Evolutionary conservation across 2,888 invertebrate species (phyloP).

Genomic region (Stictocephala bisonia): DNA sequence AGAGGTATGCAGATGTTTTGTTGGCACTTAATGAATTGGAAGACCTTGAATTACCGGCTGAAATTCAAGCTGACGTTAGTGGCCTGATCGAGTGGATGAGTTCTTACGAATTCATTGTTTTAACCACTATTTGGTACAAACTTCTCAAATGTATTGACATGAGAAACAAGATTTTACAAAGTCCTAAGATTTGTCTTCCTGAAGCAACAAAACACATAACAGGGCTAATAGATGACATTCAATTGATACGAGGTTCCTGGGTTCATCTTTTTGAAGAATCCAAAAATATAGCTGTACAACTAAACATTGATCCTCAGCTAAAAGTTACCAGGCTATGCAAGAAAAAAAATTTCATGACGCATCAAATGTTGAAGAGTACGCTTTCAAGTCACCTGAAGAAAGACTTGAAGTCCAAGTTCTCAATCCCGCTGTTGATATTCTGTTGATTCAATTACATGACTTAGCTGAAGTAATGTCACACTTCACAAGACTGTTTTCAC

Average conservation of each 20-base stretch:
- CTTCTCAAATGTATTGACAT: conserved; percentile 22
- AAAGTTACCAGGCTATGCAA: not conserved
- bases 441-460: not conserved
- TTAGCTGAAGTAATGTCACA: not conserved
- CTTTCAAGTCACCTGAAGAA: not conserved
- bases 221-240: not conserved
- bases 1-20: conserved; percentile 25
- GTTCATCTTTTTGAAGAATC: conserved; percentile 4
- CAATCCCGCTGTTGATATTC: not conserved
- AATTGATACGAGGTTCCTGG: conserved; percentile 4
- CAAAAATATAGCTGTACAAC: not conserved
- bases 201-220: conserved; percentile 21
- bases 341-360: not conserved
- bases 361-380: not conserved
- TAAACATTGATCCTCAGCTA: not conserved
- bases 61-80: conserved; percentile 32
- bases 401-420: not conserved
- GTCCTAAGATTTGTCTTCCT: conserved; percentile 33
- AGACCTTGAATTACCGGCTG: conserved; percentile 20
- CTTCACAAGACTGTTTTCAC: not conserved
- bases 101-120: conserved; percentile 20
- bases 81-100: conserved; percentile 23
- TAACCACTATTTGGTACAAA: conserved; percentile 16
- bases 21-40: conserved; percentile 15
- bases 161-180: conserved; percentile 30